Base-by-base conservation (phyloP, 2,113 vertebrate species). In the Tenrec ecaudatus region DNA sequence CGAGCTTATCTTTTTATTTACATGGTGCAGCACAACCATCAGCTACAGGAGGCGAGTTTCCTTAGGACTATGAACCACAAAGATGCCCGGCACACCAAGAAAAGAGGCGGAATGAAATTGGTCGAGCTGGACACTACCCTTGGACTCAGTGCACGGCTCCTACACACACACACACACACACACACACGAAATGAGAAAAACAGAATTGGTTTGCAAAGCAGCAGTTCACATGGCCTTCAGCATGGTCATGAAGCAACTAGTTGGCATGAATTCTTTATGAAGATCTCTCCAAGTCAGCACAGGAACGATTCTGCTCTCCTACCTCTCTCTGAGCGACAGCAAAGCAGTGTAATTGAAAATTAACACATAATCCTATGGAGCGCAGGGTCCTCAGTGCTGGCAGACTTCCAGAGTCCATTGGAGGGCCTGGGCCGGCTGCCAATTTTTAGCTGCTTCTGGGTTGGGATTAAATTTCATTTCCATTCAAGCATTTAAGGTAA, bases 341-440 rank as follows among this genome's bases (percentile, higher is more conserved):
- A 86, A 92, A 93, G 68, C 68, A 77, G 92, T 88, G 53, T 95
- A 92, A 96, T 94, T 96, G 93, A 94, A 95, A 96, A 97, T 95
- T 95, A 96, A 95, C 95, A 94, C 90, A 66, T 95, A 92, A 93
- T 93, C 62, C 58, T 89, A 62, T 6, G 68, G 68, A 92, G 86
- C 84, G 25, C 62, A 88, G 89, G 62, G 92, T 77, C 89, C 71
- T 94, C 27, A 0, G 60, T 82, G 76, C 66, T 95, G 96, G 95
- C 97, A 78, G 27, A 16, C 91, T 38, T 85, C 75, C 96, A 95
- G 4, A 81, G 66, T 90, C 86, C n/a, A 31, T 68, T 40, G 47
- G 29, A 82, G 53, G 85, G 81, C 78, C 77, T 23, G 60, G 95
- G 95, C 94, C 90, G 29, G 11, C 64, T 31, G 92, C 97, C 95